Percentiles rank a stretch among this genome's conserved stretches.
phyloP scores from a whole-genome alignment of 2,888 invertebrate species.

The Anthrax anthrax region DNA sequence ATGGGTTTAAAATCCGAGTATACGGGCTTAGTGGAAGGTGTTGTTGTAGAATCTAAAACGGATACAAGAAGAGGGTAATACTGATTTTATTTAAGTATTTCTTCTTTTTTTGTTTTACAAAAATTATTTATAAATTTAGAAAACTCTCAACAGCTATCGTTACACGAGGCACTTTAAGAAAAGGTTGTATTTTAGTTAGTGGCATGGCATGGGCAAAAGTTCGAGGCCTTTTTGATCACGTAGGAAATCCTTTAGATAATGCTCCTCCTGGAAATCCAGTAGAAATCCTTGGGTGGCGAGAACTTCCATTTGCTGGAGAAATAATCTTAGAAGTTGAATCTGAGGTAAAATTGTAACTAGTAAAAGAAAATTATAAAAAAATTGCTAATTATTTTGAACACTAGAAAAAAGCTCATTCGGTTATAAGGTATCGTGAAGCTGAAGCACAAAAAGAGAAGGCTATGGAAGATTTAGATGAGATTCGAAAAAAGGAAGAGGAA shows the following conservation, averaged over 20 bases:
- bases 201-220: slow-evolving; percentile 76
- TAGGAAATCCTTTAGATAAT: slow-evolving; percentile 46
- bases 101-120: not conserved
- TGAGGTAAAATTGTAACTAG: slow-evolving; percentile 40
- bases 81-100: not conserved
- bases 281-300: slow-evolving; percentile 82
- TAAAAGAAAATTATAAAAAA: no score
- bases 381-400: slow-evolving; percentile 4
- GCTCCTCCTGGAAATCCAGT: slow-evolving; percentile 67
- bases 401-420: slow-evolving; percentile 51
- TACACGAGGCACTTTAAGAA: slow-evolving; percentile 69
- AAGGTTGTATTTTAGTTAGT: slow-evolving; percentile 65
- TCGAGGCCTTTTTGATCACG: slow-evolving; percentile 64
- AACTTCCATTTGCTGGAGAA: slow-evolving; percentile 80
- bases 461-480: slow-evolving; percentile 44
- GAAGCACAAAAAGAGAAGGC: slow-evolving; percentile 48
- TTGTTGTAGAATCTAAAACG: slow-evolving; percentile 72
- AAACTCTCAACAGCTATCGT: slow-evolving; percentile 74
- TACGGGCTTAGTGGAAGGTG: slow-evolving; percentile 72
- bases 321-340: slow-evolving; percentile 65
- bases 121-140: slow-evolving; percentile 37
- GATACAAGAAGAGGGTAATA: slow-evolving; percentile 50
- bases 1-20: slow-evolving; percentile 77
- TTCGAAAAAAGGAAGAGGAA: slow-evolving; percentile 48
- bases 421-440: slow-evolving; percentile 48